Evolutionary conservation across 2,113 vertebrate genomes (phyloP).

Genomic region (Myotis yumanensis): DNA sequence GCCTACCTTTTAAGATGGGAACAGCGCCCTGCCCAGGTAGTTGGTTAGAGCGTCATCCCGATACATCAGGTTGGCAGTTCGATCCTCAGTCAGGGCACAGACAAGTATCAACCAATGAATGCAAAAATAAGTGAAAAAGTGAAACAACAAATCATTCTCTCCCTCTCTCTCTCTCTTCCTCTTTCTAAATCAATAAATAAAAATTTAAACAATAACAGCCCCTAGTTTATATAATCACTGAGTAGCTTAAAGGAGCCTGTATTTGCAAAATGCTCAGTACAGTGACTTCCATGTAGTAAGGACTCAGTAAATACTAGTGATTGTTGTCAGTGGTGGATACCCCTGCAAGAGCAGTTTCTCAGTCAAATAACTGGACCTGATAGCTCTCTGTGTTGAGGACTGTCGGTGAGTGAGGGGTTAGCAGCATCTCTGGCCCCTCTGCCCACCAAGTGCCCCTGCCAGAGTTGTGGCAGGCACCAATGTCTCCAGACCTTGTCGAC

Average conservation of each 20-base stretch:
- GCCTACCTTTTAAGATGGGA: not conserved
- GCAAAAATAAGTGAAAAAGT: not conserved
- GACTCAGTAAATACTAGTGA: not conserved
- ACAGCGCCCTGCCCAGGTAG: not conserved
- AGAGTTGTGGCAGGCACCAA: not conserved
- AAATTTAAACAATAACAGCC: not conserved
- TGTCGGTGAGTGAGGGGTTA: rapidly evolving
- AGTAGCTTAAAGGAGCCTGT: not conserved
- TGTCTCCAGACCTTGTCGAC: not conserved
- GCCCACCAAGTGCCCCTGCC: no score
- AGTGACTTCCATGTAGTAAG: not conserved
- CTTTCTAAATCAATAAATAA: not conserved
- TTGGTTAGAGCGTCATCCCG: not conserved
- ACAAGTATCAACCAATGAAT: not conserved
- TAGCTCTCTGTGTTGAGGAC: rapidly evolving
- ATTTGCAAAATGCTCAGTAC: not conserved
- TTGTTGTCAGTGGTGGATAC: not conserved
- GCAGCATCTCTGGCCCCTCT: not conserved
- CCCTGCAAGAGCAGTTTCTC: not conserved
- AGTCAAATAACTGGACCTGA: not conserved
- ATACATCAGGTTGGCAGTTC: not conserved
- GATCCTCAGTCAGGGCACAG: not conserved
- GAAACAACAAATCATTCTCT: not conserved
- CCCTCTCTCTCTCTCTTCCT: not conserved
- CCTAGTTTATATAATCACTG: not conserved